phyloP scores from a whole-genome alignment of 2,797 vertebrate species.

The Pseudocheirus occidentalis region DNA sequence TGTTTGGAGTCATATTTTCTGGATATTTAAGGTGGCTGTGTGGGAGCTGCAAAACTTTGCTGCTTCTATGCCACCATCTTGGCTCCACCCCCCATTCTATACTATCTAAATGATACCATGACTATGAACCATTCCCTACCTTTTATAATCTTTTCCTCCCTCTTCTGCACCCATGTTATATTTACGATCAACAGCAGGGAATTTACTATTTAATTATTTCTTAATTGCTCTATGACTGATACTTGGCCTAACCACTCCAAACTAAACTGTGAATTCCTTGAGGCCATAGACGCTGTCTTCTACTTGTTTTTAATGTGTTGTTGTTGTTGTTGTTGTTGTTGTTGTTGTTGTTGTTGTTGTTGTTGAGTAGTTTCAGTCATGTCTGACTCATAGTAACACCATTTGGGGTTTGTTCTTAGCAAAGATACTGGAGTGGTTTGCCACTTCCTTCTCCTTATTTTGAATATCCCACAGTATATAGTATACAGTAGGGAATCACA shows the following conservation, averaged over 20 bases:
- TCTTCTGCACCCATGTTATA: background rate
- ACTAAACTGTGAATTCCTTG: background rate
- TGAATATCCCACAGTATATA: background rate
- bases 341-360: too few relatives aligned
- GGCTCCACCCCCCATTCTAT: too few relatives aligned
- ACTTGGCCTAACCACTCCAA: background rate
- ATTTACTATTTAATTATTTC: background rate
- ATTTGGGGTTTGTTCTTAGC: background rate
- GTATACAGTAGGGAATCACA: background rate
- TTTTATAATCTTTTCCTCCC: background rate
- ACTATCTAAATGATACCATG: background rate
- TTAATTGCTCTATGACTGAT: background rate
- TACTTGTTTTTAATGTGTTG: background rate
- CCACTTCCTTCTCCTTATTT: background rate
- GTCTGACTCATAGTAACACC: too few relatives aligned
- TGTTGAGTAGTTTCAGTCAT: too few relatives aligned
- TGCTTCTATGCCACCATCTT: too few relatives aligned
- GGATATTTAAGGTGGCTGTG: too few relatives aligned
- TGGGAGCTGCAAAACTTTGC: too few relatives aligned
- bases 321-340: too few relatives aligned
- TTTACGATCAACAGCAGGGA: background rate
- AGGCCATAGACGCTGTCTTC: background rate
- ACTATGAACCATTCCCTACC: background rate
- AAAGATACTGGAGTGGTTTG: background rate
- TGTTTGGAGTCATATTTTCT: too few relatives aligned